Conservation (phyloP, 2,888 invertebrate genomes). For the Drosophila mayaguana region DNA sequence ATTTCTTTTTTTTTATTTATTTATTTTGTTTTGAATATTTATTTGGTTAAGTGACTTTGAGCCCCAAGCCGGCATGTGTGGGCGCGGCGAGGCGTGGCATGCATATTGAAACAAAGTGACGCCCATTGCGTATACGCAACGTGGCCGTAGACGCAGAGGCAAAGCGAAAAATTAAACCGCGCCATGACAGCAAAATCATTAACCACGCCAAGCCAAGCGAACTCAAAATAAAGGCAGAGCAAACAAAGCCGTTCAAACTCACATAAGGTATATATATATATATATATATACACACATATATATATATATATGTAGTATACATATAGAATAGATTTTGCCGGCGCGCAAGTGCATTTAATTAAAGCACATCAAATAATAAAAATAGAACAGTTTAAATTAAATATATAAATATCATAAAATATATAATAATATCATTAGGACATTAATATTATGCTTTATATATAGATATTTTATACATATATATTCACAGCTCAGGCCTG, state of each 20-base stretch:
- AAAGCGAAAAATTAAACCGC: conserved; percentile 14
- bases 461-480: not conserved
- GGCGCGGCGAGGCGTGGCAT: conserved; percentile 46
- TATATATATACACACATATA: not conserved
- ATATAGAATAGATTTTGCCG: not conserved
- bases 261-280: conserved; percentile 31
- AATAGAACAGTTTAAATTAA: too few relatives aligned
- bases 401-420: too few relatives aligned
- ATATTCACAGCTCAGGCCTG: not conserved
- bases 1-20: conserved; percentile 1
- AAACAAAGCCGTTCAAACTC: conserved; percentile 26
- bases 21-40: conserved; percentile 55
- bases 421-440: too few relatives aligned
- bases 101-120: conserved; percentile 77
- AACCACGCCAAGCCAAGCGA: conserved; percentile 40
- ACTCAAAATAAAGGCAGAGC: conserved; percentile 37
- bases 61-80: conserved; percentile 35
- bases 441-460: too few relatives aligned
- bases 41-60: conserved; percentile 78
- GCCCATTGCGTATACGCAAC: conserved; percentile 69
- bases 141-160: conserved; percentile 18
- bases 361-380: too few relatives aligned
- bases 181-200: conserved; percentile 57
- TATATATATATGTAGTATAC: not conserved
- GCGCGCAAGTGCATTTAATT: not conserved